phyloP scores from a whole-genome alignment of 2,797 vertebrate species.

The Thamnophis elegans region DNA sequence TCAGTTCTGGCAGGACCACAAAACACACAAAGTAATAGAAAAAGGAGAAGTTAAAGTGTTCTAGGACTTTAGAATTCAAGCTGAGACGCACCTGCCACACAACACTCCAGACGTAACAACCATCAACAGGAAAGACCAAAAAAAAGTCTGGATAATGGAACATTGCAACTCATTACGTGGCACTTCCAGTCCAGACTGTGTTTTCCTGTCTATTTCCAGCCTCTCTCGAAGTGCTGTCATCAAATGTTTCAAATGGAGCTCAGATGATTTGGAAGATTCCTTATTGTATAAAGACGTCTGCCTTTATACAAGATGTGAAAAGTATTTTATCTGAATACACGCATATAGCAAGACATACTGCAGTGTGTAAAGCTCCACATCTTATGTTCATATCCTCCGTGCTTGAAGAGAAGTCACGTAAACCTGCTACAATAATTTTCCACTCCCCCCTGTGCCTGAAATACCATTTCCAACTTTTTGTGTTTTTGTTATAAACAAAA shows the following conservation, averaged over 20 bases:
- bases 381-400: background rate
- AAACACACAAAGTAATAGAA: no score
- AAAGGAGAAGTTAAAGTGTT: no score
- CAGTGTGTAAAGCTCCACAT: background rate
- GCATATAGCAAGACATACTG: background rate
- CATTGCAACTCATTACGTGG: background rate
- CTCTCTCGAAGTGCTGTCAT: background rate
- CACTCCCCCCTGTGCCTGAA: slow-evolving; percentile 20
- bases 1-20: no score
- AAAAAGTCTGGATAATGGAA: background rate
- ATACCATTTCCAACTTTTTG: slow-evolving; percentile 3
- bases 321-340: background rate
- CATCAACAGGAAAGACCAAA: background rate
- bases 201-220: background rate
- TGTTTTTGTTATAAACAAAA: slow-evolving; percentile 48
- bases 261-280: background rate
- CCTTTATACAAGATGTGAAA: background rate
- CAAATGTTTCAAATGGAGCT: background rate
- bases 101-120: background rate
- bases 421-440: background rate
- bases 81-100: background rate
- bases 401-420: background rate
- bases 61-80: background rate
- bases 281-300: background rate
- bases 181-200: background rate